Base-by-base conservation (phyloP, 2,888 invertebrate genomes). In the Ypsolopha scabrella region DNA sequence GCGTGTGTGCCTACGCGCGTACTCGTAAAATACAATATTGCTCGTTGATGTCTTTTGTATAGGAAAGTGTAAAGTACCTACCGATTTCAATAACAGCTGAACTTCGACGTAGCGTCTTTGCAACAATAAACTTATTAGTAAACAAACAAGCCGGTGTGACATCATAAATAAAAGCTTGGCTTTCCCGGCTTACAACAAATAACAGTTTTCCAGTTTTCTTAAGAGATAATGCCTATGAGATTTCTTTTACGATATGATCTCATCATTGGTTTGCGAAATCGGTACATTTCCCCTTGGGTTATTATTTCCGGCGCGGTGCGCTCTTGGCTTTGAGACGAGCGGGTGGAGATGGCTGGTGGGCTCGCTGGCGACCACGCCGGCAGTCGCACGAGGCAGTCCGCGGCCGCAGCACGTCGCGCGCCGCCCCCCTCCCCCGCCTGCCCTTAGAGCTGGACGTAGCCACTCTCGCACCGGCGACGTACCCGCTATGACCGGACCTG, bases 371-470 rank as follows among this genome's bases (percentile, higher is more conserved):
- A 48, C 55, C 54, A 52, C 24, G 24, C 24, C 67, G 68, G 68
- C 75, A 79, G 79, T 80, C 68, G 74, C 64, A 70, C 70, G 73
- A 80, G 76, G 80, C 80, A 82, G 79, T 65, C 65, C 78, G 70
- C 59, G 60, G 63, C 54, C 72, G 64, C 52, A 62, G 71, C 70
- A 81, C 80, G 80, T 68, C 63, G 70, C 67, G 62, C 24, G 47
- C 39, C 51, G 59, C 58, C 62, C 63, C 61, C 56, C 57, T 56
- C 56, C 50, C 14, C 6, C 39, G 11, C 48, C 9, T 48, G 41
- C 46, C n/a, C 35, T 37, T 10, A 41, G 34, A 36, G 33, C 14
- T 33, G 11, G 50, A 24, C 41, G 33, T 10, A 13, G 38, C 13
- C 46, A 11, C 10, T 1, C 39, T 14, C 37, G 14, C 9, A 11